phyloP scores from a whole-genome alignment of 2,888 invertebrate genomes.

The Epinotia demarniana region DNA sequence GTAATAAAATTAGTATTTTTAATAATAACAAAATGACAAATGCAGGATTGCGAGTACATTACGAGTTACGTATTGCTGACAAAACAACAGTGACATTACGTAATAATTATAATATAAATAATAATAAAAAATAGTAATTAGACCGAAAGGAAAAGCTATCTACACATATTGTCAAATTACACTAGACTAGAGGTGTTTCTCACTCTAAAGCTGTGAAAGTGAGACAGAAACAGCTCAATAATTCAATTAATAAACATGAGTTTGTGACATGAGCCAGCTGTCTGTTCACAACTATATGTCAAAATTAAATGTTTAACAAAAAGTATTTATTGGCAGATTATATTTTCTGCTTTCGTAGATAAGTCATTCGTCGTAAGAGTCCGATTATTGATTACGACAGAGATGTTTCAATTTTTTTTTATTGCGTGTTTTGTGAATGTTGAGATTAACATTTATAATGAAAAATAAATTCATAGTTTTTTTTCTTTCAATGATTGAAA shows the following conservation, averaged over 20 bases:
- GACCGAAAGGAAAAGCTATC: constrained; percentile 5
- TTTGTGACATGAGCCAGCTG: constrained; percentile 1
- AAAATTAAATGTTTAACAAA: not conserved
- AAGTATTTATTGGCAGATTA: not conserved
- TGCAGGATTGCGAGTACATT: constrained; percentile 37
- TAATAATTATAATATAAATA: constrained; percentile 5
- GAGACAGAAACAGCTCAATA: not conserved
- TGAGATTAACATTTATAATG: not conserved
- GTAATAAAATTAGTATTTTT: constrained; percentile 31
- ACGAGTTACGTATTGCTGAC: constrained; percentile 1
- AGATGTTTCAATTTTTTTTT: not conserved
- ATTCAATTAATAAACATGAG: not conserved
- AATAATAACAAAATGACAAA: constrained; percentile 34
- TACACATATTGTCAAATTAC: constrained; percentile 21
- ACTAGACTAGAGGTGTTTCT: constrained; percentile 11
- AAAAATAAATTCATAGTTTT: too few species aligned
- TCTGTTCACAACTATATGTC: not conserved
- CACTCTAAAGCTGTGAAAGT: constrained; percentile 10
- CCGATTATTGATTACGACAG: not conserved
- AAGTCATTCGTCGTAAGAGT: not conserved
- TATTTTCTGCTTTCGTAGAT: not conserved
- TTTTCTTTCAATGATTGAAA: too few species aligned
- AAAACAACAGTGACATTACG: not conserved
- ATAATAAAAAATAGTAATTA: constrained; percentile 1
- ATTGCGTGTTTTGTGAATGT: not conserved